phyloP scores from a whole-genome alignment of 1,140 invertebrate species.

The Calliopsis andreniformis region DNA sequence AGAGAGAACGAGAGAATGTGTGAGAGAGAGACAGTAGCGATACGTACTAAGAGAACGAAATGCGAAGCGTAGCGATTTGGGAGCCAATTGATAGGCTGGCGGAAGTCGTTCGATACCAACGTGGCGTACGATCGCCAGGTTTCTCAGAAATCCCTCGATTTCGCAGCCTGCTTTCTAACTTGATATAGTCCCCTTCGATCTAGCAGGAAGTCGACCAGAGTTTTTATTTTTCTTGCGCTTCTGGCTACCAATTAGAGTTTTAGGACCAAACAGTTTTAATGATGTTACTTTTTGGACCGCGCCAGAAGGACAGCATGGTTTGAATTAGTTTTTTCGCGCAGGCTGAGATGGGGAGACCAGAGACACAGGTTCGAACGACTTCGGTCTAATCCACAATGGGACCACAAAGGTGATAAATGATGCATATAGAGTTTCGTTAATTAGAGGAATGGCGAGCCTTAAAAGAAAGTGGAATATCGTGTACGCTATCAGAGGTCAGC shows the following conservation, averaged over 20 bases:
- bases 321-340: no score
- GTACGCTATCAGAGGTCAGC: conserved; percentile 17
- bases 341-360: no score
- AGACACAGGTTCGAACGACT: conserved; percentile 63
- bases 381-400: conserved; percentile 71
- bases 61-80: conserved; percentile 62
- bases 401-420: conserved; percentile 77
- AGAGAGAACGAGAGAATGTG: conserved; percentile 34
- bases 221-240: background rate
- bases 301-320: background rate
- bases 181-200: no score
- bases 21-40: conserved; percentile 21
- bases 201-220: no score
- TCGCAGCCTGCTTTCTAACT: no score
- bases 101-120: conserved; percentile 68
- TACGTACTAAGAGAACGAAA: conserved; percentile 56
- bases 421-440: conserved; percentile 52
- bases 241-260: background rate
- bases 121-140: background rate
- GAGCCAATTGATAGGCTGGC: conserved; percentile 78
- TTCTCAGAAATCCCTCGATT: background rate
- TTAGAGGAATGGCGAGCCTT: conserved; percentile 49
- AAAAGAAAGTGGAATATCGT: conserved; percentile 62
- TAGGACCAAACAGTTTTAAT: background rate
- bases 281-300: background rate